Conservation (phyloP, 2,113 vertebrate genomes). For the Silurus asotus region DNA sequence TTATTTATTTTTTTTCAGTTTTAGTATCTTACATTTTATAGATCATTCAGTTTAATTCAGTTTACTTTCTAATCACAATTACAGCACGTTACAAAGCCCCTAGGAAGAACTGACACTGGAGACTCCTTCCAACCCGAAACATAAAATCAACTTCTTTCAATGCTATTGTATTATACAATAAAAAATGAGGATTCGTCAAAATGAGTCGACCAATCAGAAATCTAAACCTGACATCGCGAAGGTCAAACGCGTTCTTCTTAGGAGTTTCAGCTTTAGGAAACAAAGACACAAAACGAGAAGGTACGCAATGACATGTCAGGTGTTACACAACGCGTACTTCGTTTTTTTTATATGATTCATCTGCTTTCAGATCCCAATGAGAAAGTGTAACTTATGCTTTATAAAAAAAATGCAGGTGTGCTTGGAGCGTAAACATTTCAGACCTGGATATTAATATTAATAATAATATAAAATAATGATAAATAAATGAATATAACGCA, state of each 20-base stretch:
- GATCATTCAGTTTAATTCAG: neutral
- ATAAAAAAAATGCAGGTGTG: neutral
- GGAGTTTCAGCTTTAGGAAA: too few relatives aligned
- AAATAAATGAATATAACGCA: too few relatives aligned
- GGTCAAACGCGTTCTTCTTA: too few relatives aligned
- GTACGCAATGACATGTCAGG: neutral
- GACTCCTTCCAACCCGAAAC: neutral
- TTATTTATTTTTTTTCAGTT: neutral
- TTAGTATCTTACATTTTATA: neutral
- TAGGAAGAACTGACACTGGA: neutral
- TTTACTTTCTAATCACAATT: neutral
- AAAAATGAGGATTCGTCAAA: neutral
- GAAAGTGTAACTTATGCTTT: neutral
- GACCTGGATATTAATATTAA: neutral
- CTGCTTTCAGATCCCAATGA: neutral
- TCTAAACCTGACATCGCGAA: too few relatives aligned
- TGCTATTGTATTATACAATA: neutral
- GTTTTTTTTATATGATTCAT: neutral
- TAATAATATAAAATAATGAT: too few relatives aligned
- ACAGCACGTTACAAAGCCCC: neutral
- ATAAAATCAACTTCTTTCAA: neutral
- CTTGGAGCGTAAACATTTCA: neutral
- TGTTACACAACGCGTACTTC: neutral
- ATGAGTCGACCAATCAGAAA: neutral
- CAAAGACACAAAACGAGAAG: neutral